Conservation (phyloP, 2,888 invertebrate genomes). For the Argynnis bischoffii region DNA sequence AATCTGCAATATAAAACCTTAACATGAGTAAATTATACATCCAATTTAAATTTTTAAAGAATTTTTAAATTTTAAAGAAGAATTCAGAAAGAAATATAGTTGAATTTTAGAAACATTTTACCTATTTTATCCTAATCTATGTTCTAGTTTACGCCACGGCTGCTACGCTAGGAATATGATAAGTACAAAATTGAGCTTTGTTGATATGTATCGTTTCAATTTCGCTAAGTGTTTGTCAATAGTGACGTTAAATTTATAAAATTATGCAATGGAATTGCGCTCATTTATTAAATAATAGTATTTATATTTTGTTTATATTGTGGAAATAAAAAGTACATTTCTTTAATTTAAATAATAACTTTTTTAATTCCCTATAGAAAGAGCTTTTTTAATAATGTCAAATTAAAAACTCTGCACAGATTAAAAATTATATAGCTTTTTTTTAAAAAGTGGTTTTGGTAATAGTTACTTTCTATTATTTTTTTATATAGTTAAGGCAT, state of each 20-base stretch:
- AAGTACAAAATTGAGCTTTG: constrained; percentile 81
- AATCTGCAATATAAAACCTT: constrained; percentile 44
- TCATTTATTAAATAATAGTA: constrained; percentile 1
- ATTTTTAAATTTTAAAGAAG: constrained; percentile 42
- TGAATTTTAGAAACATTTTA: constrained; percentile 50
- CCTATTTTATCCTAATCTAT: constrained; percentile 49
- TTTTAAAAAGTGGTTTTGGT: no score
- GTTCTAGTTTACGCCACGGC: constrained; percentile 57
- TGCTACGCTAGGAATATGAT: constrained; percentile 76
- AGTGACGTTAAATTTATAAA: constrained; percentile 8
- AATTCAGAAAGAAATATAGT: constrained; percentile 46
- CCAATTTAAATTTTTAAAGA: constrained; percentile 38
- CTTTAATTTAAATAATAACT: no score
- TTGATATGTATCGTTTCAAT: constrained; percentile 77
- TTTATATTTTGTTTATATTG: background rate
- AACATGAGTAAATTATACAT: constrained; percentile 28
- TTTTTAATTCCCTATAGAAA: no score
- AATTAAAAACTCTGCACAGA: no score
- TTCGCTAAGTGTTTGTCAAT: constrained; percentile 43
- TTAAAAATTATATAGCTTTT: no score
- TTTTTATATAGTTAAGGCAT: no score
- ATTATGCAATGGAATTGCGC: background rate
- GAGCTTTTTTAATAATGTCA: no score
- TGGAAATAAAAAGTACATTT: no score
- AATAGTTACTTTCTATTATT: no score